A percentile compares a stretch with the other conserved stretches of the same genome.
These are phyloP conservation scores for Sapajus apella DNA, from an alignment of 2,113 vertebrate genomes.

Conservation along the genomic window DNA sequence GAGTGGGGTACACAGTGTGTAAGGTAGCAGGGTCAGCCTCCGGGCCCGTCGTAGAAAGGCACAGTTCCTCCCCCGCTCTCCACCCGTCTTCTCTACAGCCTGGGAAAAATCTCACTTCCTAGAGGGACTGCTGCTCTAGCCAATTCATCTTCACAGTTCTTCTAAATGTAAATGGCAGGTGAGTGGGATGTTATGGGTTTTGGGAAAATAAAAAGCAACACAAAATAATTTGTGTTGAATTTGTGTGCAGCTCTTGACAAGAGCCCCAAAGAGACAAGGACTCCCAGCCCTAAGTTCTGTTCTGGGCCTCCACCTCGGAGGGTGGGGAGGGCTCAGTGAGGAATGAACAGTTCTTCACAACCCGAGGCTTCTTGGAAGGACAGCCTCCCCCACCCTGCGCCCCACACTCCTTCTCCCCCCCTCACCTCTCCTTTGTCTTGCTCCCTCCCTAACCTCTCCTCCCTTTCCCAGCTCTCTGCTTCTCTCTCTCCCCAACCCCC, in stretches of 20 bases:
- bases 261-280: neutral
- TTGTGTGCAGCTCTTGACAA: neutral
- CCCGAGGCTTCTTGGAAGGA: neutral
- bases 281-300: neutral
- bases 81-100: neutral
- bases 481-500: neutral
- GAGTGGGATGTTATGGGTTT: neutral
- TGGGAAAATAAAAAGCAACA: constrained; percentile 40
- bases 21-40: neutral
- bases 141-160: neutral
- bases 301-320: neutral
- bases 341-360: fast-evolving
- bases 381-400: neutral
- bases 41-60: neutral
- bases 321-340: fast-evolving
- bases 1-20: too few relatives aligned
- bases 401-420: neutral
- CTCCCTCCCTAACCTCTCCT: neutral
- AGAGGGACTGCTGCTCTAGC: neutral
- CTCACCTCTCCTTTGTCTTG: neutral
- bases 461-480: neutral
- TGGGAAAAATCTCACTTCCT: neutral
- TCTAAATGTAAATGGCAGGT: constrained; percentile 3
- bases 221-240: constrained; percentile 13
- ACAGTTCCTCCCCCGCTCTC: neutral